Evolutionary conservation across 2,113 vertebrate species (phyloP).

Genomic region (Pterocles gutturalis): DNA sequence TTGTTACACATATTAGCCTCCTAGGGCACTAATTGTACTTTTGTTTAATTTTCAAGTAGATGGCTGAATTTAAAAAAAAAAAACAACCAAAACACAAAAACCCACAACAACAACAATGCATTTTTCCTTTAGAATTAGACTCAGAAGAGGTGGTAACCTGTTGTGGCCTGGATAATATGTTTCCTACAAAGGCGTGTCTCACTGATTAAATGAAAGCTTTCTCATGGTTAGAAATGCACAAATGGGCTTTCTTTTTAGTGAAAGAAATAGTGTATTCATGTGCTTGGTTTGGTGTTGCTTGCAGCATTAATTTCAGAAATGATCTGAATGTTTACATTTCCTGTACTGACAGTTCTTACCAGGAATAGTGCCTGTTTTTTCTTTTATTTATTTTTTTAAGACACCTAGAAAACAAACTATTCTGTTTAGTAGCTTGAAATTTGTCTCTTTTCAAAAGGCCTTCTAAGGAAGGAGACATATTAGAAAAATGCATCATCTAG

Average conservation of each 20-base stretch:
- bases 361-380: background rate
- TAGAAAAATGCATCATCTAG: background rate
- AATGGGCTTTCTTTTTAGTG: background rate
- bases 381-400: background rate
- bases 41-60: background rate
- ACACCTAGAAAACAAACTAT: background rate
- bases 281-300: background rate
- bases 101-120: no score
- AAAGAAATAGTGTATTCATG: background rate
- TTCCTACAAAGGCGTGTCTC: background rate
- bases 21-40: background rate
- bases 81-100: background rate
- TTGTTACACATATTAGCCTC: background rate
- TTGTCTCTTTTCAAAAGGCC: background rate
- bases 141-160: background rate
- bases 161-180: background rate
- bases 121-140: background rate
- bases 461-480: background rate
- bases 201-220: background rate
- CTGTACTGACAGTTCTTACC: background rate
- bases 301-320: background rate
- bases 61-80: background rate
- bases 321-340: background rate
- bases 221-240: background rate
- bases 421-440: background rate